Conservation (phyloP, 2,797 vertebrate species). For the Mycteria americana region DNA sequence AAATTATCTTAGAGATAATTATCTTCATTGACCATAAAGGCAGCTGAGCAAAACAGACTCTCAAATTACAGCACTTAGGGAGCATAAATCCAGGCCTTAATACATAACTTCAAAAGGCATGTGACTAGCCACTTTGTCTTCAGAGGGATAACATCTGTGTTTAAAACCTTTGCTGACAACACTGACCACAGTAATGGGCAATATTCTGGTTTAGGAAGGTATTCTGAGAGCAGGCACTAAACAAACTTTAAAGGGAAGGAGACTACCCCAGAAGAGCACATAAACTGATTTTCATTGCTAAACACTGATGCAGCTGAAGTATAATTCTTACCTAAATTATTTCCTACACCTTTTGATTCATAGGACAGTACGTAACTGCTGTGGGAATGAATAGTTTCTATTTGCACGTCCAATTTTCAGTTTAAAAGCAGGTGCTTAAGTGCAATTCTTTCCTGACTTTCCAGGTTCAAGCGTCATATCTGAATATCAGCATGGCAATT, state of each 20-base stretch:
- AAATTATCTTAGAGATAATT: constrained; percentile 5
- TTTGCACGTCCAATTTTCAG: not conserved
- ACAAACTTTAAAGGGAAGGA: not conserved
- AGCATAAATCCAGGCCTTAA: not conserved
- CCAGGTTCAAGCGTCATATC: not conserved
- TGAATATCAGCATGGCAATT: not conserved
- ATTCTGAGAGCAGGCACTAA: not conserved
- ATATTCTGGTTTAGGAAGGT: not conserved
- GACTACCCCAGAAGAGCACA: not conserved
- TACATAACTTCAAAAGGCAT: constrained; percentile 24
- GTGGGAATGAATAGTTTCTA: not conserved
- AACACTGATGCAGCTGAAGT: not conserved
- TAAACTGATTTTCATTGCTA: not conserved
- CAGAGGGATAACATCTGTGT: not conserved
- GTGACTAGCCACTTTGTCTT: not conserved
- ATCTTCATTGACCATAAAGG: constrained; percentile 13
- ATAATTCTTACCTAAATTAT: not conserved
- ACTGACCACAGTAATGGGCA: not conserved
- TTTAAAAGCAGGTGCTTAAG: constrained; percentile 10
- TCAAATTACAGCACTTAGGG: constrained; percentile 40
- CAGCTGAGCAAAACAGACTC: constrained; percentile 27
- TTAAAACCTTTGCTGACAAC: not conserved
- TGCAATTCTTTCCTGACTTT: not conserved
- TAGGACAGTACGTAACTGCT: not conserved
- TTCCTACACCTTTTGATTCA: not conserved